Evolutionary conservation across 2,113 vertebrate species (phyloP).

Genomic region (Tychaedon coryphoeus): DNA sequence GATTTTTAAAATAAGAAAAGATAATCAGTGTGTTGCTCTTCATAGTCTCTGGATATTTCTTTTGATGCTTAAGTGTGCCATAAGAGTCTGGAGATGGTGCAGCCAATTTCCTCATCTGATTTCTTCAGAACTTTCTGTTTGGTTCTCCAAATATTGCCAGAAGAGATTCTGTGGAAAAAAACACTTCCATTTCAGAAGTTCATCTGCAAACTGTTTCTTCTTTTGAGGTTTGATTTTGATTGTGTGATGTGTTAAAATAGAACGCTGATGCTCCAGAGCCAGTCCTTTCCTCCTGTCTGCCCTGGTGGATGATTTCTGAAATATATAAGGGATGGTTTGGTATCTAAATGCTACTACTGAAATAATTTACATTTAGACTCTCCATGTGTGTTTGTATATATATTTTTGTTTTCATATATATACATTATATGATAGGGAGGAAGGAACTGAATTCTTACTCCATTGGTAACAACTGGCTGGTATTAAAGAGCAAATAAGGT

Average conservation of each 20-base stretch:
- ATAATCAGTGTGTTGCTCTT: background rate
- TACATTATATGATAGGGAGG: background rate
- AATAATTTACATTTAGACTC: background rate
- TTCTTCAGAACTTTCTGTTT: background rate
- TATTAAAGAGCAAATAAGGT: background rate
- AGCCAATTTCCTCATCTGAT: background rate
- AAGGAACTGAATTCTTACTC: background rate
- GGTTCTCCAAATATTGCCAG: background rate
- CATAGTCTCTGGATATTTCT: background rate
- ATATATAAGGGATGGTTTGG: background rate
- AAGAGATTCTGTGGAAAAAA: background rate
- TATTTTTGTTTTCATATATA: background rate
- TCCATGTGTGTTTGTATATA: accelerated
- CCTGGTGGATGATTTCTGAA: background rate
- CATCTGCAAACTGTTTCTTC: background rate
- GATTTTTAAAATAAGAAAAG: background rate
- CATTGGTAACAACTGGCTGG: background rate
- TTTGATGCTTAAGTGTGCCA: background rate
- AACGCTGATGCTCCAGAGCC: background rate
- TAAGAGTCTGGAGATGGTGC: background rate
- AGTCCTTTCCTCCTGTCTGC: background rate
- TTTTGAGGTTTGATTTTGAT: background rate
- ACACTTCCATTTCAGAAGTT: background rate
- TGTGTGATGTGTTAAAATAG: background rate
- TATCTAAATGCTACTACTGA: background rate